phyloP scores from a whole-genome alignment of 2,797 vertebrate species.

The Jordanella pulchra region DNA sequence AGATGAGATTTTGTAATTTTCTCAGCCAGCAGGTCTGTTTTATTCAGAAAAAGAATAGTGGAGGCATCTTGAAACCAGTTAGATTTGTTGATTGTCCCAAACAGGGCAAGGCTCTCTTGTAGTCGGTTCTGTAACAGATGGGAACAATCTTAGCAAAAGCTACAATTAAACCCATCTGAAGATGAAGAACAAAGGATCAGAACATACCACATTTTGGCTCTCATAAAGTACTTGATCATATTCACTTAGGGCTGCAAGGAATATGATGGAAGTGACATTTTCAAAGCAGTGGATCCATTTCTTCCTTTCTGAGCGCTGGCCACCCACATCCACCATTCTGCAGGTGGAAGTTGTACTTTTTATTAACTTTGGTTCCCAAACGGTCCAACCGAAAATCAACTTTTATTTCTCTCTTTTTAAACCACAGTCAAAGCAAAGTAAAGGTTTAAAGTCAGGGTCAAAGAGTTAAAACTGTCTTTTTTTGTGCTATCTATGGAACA shows the following conservation, averaged over 20 bases:
- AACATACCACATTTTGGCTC: slow-evolving; percentile 80
- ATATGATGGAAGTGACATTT: slow-evolving; percentile 89
- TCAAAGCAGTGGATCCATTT: slow-evolving; percentile 96
- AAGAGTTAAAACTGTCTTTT: not conserved
- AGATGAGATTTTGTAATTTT: slow-evolving; percentile 87
- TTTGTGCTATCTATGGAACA: not conserved
- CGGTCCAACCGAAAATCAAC: not conserved
- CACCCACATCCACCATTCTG: slow-evolving; percentile 92
- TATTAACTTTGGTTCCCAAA: not conserved
- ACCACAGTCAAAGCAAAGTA: not conserved
- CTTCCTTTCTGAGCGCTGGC: slow-evolving; percentile 89
- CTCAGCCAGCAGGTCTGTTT: slow-evolving; percentile 88
- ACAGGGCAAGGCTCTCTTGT: slow-evolving; percentile 88
- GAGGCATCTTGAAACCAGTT: slow-evolving; percentile 87
- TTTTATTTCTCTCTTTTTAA: not conserved
- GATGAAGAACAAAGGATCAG: not conserved
- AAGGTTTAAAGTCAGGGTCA: not conserved
- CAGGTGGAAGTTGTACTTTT: not conserved
- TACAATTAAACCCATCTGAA: not conserved
- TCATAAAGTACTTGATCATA: slow-evolving; percentile 89
- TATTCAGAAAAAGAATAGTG: slow-evolving; percentile 91
- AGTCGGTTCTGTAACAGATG: slow-evolving; percentile 82
- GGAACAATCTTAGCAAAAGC: not conserved
- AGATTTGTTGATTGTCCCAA: slow-evolving; percentile 85
- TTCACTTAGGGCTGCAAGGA: slow-evolving; percentile 88